Evolutionary conservation across 2,797 vertebrate genomes (phyloP).

Genomic region (Intellagama lesueurii): DNA sequence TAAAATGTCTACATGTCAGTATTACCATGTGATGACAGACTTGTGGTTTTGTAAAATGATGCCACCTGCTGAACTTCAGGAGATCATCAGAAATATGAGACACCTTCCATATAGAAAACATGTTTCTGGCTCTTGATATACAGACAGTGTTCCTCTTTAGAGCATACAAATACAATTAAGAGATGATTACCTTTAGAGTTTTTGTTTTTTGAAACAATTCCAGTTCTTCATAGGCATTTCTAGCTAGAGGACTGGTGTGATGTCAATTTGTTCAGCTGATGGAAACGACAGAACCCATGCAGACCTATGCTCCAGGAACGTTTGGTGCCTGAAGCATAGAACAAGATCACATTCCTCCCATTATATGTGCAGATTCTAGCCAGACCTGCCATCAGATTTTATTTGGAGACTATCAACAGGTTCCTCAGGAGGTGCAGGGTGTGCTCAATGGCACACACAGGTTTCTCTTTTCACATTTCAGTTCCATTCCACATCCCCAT

Average conservation of each 20-base stretch:
- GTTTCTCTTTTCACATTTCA: too few species aligned
- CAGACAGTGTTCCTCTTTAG: neutral
- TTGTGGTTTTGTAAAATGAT: slow-evolving; percentile 24
- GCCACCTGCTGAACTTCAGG: slow-evolving; percentile 12
- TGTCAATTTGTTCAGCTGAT: neutral
- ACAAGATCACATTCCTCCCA: neutral
- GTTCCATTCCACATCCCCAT: neutral
- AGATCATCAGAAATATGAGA: slow-evolving; percentile 28
- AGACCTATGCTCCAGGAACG: neutral
- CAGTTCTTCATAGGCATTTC: neutral
- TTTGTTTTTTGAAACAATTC: neutral
- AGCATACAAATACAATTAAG: neutral
- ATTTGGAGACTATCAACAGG: neutral
- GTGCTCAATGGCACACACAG: too few species aligned
- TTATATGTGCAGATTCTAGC: neutral
- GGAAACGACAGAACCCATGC: neutral
- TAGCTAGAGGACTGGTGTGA: neutral
- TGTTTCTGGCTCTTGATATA: neutral
- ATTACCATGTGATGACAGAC: slow-evolving; percentile 30
- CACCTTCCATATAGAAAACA: neutral
- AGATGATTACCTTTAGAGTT: neutral
- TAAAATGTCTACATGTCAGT: neutral
- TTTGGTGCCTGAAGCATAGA: neutral
- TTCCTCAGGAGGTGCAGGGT: neutral
- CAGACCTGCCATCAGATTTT: neutral